A percentile compares a stretch with the other conserved stretches of the same genome.
These are phyloP conservation scores for Synanceia verrucosa DNA, from an alignment of 2,797 vertebrate species.

Conservation along the genomic window DNA sequence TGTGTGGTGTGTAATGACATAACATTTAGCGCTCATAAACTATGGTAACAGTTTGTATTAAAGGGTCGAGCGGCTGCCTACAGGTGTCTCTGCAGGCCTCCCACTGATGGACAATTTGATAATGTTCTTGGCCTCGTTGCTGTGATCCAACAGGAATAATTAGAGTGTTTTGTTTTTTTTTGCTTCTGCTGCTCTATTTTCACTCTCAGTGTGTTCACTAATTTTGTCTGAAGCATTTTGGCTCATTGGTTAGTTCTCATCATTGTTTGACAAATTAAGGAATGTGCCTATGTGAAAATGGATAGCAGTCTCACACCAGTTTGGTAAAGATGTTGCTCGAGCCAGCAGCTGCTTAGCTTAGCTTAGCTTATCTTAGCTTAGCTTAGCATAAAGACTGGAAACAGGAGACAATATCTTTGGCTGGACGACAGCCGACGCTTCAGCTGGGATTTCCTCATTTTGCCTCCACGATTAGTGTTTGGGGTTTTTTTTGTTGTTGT, in stretches of 20 bases:
- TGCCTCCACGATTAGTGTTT: no score
- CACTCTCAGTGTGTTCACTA: neutral
- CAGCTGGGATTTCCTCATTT: no score
- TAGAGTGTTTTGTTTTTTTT: neutral
- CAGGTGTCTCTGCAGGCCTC: neutral
- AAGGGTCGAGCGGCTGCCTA: neutral
- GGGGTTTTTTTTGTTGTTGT: no score
- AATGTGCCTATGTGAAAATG: neutral
- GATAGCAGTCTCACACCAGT: no score
- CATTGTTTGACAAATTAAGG: neutral
- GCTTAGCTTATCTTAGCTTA: neutral
- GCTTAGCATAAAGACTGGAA: neutral
- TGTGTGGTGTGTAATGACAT: slow-evolving; percentile 29
- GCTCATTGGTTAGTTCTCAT: neutral
- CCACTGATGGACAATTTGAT: neutral
- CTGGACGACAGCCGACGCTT: no score
- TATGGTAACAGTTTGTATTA: slow-evolving; percentile 1
- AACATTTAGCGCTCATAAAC: slow-evolving; percentile 35
- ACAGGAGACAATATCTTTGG: no score
- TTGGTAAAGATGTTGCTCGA: neutral
- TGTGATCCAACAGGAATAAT: neutral
- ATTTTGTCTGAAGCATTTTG: neutral
- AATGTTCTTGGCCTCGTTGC: neutral
- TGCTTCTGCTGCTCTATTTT: neutral
- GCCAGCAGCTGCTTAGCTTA: neutral